Percentiles rank a stretch among this genome's conserved stretches.
Conservation (phyloP, 2,113 vertebrate genomes). For the Cavia porcellus region DNA sequence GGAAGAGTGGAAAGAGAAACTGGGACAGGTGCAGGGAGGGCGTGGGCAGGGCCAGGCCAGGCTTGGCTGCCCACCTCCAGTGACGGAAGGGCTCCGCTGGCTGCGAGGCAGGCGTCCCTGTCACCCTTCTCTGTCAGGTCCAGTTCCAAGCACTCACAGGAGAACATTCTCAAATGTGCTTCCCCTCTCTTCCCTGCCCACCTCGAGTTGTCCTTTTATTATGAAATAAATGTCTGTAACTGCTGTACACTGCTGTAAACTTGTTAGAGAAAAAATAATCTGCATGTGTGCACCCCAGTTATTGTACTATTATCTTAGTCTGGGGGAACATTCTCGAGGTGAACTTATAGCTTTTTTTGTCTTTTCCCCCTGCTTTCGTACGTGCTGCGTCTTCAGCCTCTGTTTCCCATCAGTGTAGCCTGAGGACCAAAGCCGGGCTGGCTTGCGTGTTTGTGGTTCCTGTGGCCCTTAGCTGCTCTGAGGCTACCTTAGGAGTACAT, state of each 20-base stretch:
- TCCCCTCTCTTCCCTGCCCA: conserved; percentile 47
- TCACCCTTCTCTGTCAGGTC: not conserved
- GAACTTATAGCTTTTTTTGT: not conserved
- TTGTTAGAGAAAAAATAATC: conserved; percentile 67
- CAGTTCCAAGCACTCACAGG: conserved; percentile 55
- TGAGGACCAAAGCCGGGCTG: not conserved
- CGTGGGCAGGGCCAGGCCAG: not conserved
- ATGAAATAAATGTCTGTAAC: conserved; percentile 84
- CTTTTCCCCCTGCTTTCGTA: not conserved
- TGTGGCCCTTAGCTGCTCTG: not conserved
- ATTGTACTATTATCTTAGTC: conserved; percentile 55
- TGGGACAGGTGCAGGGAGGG: not conserved
- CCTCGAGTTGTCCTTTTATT: conserved; percentile 74
- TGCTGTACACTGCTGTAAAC: conserved; percentile 85
- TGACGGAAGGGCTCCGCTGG: not conserved
- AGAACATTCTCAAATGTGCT: conserved; percentile 59
- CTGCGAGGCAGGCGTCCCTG: not conserved
- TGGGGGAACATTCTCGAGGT: not conserved
- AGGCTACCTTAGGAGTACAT: not conserved
- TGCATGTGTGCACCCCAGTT: conserved; percentile 74
- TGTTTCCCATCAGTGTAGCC: not conserved
- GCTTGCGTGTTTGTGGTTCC: not conserved
- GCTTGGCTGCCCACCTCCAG: accelerated
- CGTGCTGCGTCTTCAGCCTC: not conserved
- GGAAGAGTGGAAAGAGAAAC: not conserved